Base-by-base conservation (phyloP, 2,888 invertebrate genomes). In the Biston stratarius region DNA sequence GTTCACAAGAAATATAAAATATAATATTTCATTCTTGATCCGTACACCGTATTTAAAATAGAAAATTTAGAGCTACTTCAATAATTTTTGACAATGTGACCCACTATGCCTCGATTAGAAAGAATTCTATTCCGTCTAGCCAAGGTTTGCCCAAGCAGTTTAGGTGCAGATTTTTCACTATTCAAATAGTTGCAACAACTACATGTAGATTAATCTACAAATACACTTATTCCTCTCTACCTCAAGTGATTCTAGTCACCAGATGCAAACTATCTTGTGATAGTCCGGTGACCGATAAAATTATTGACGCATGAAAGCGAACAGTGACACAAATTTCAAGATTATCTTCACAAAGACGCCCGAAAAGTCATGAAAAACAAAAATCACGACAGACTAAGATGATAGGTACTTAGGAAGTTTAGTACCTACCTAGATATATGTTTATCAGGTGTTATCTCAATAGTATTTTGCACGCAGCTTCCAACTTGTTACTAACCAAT, bases 271-370 rank as follows among this genome's bases (percentile, higher is more conserved):
- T 40, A 14, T 10, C 36, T 15, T 38, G 8, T 34, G n/a, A 36
- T n/a, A 40, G 34, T 58, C 58, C 38, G 48, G 15, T 51, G 49
- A 59, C 59, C 59, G 59, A 59, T 59, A 59, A 59, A 48, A 14
- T 12, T 10, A 53, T 55, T 64, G 55, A 64, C 64, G 55, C 48
- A 64, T 38, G 47, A 57, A 15, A 60, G 40, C 57, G 57, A 47
- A 52, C 24, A 60, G 40, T 61, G 57, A 47, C 59, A 53, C 33
- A 64, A 61, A 58, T 58, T 42, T 60, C 52, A 48, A 15, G 33
- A 52, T 42, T 61, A 66, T 61, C 66, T 45, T 6, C n/a, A 38
- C 0, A 15, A 48, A 40, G 48, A 59, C 59, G 47, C 11, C 6
- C 15, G 14, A 15, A 59, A 40, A 12, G 6, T 6, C 33, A 9